Conservation (phyloP, 2,888 invertebrate species). For the Chydorus sphaericus region DNA sequence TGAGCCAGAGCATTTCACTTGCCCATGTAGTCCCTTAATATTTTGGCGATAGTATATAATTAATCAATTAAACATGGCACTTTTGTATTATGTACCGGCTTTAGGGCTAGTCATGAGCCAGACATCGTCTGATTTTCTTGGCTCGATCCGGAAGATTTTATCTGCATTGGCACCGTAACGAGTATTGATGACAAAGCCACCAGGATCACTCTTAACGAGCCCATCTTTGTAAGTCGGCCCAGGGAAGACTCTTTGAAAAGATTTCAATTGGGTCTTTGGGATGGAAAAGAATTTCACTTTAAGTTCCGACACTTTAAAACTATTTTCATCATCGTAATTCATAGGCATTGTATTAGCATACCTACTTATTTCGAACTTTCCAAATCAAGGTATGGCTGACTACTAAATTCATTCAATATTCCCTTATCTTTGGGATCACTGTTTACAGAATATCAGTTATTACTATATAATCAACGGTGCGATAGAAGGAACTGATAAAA, state of each 20-base stretch:
- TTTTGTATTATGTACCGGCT: slow-evolving; percentile 27
- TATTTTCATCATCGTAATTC: too few relatives aligned
- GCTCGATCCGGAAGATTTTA: slow-evolving; percentile 29
- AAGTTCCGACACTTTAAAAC: too few relatives aligned
- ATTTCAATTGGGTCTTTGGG: not conserved
- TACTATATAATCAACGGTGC: too few relatives aligned
- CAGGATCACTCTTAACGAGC: not conserved
- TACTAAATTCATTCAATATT: too few relatives aligned
- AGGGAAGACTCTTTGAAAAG: not conserved
- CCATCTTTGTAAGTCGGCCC: not conserved
- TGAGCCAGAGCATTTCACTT: slow-evolving; percentile 30
- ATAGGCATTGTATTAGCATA: too few relatives aligned
- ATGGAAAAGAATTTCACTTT: not conserved
- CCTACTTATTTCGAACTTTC: too few relatives aligned
- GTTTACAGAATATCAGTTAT: too few relatives aligned
- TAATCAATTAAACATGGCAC: too few relatives aligned
- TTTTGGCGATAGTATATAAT: too few relatives aligned
- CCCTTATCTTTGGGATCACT: too few relatives aligned
- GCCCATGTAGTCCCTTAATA: slow-evolving; percentile 30
- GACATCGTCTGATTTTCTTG: slow-evolving; percentile 34
- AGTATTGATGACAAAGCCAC: slow-evolving; percentile 2
- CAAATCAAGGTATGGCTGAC: too few relatives aligned
- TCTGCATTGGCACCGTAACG: slow-evolving; percentile 32
- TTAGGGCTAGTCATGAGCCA: slow-evolving; percentile 30
- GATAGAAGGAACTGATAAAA: too few relatives aligned